Evolutionary conservation across 2,113 vertebrate species (phyloP).

Genomic region (Calyptommatus sinebrachiatus): DNA sequence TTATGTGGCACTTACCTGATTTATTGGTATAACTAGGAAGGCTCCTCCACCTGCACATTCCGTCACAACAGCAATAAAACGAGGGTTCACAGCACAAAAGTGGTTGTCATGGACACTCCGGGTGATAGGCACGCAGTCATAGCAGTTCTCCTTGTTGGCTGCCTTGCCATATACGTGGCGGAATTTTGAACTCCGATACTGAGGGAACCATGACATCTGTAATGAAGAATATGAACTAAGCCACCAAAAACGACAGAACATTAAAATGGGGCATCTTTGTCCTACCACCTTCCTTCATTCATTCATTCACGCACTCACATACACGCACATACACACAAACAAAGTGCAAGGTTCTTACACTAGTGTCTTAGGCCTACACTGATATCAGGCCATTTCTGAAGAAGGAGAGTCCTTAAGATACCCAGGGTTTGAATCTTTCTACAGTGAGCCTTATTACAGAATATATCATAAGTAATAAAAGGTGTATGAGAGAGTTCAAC

Average conservation of each 20-base stretch:
- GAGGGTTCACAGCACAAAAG: conserved; percentile 89
- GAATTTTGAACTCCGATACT: conserved; percentile 86
- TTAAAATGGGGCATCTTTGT: not conserved
- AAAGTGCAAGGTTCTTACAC: too few species aligned
- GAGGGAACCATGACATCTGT: conserved; percentile 91
- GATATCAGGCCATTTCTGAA: not conserved
- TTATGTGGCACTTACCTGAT: conserved; percentile 75
- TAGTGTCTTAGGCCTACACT: not conserved
- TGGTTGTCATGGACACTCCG: conserved; percentile 89
- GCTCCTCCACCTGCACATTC: conserved; percentile 88
- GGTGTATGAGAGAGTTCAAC: too few species aligned
- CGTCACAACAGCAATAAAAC: conserved; percentile 90
- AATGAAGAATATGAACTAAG: not conserved
- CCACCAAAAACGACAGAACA: not conserved
- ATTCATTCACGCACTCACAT: too few species aligned
- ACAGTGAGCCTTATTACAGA: too few species aligned
- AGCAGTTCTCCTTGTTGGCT: conserved; percentile 82
- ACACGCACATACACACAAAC: too few species aligned
- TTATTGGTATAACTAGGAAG: conserved; percentile 87
- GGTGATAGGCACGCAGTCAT: conserved; percentile 85
- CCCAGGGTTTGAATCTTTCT: not conserved
- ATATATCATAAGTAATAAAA: too few species aligned
- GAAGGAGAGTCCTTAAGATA: not conserved
- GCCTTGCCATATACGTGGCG: conserved; percentile 87
- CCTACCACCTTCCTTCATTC: too few species aligned